Evolutionary conservation across 2,113 vertebrate genomes (phyloP).

Genomic region (Papio anubis): DNA sequence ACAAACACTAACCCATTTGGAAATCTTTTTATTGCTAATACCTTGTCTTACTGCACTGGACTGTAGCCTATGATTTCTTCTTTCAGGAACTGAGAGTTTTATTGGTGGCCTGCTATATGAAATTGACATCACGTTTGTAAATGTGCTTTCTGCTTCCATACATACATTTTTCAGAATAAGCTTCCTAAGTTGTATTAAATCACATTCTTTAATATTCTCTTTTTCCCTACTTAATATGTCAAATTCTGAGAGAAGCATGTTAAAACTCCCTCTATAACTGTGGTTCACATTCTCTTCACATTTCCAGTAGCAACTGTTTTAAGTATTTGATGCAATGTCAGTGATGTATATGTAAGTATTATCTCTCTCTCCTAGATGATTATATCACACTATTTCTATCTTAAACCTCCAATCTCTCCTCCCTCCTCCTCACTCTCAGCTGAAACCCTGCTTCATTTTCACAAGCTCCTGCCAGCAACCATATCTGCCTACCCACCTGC

Average conservation of each 20-base stretch:
- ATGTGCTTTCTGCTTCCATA: background rate
- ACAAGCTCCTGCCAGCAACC: background rate
- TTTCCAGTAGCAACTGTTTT: background rate
- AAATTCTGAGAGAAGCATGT: background rate
- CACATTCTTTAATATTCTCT: background rate
- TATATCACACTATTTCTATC: background rate
- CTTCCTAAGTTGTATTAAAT: background rate
- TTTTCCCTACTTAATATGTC: background rate
- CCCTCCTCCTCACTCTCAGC: background rate
- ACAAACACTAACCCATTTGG: background rate
- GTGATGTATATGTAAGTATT: background rate
- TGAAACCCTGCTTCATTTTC: background rate
- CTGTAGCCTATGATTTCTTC: background rate
- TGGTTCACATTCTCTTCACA: background rate
- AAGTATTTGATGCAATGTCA: background rate
- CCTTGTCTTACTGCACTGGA: background rate
- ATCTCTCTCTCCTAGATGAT: background rate
- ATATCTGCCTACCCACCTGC: background rate
- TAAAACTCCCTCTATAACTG: background rate
- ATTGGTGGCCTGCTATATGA: background rate
- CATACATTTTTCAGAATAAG: background rate
- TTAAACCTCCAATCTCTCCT: background rate
- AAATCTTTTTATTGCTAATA: background rate
- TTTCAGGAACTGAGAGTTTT: constrained; percentile 23
- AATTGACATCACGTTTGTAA: background rate